Evolutionary conservation across 2,888 invertebrate species (phyloP), one percentile per base, ranked within the genome.

Genomic region (Chrysopilus asiliformis): DNA sequence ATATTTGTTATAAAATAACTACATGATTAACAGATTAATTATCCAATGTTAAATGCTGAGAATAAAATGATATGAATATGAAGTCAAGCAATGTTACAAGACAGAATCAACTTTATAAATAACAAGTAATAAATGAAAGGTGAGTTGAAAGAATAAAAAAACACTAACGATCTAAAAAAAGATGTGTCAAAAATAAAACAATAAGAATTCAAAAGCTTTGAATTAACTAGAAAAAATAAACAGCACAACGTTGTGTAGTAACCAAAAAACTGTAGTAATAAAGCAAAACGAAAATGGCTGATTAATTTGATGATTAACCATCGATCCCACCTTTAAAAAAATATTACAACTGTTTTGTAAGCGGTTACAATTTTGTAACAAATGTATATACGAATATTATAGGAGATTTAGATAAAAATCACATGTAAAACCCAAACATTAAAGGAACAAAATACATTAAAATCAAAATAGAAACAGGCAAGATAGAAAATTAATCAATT

Each of bases 341-440:
- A 36, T 28, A 29, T 25, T 22, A 24, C 22, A 30, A 31, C 31
- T 34, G 25, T 33, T 36, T 36, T 36, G 30, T 36, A 36, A 36
- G 28, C 13, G 12, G 27, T 27, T 27, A 14, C 30, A 34, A 17
- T 14, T 16, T 14, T 36, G 29, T 18, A 27, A 13, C 29, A 12
- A 30, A 31, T 36, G 31, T 30, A 36, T 36, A 36, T 18, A 15
- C 24, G 12, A 27, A 24, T 22, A 8, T 17, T 22, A 33, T 34
- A 26, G 27, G 12, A 8, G 27, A 34, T 36, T 30, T 20, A 19
- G 28, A 35, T 24, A 28, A 17, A 17, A 26, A 19, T 36, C 24
- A 36, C 29, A 26, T 27, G 25, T 14, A 9, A 36, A 30, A 24
- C 10, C 12, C 29, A 22, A n/a, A 35, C 16, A 34, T 26, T 15